phyloP scores from a whole-genome alignment of 2,888 invertebrate species.

The Lithosia quadra region DNA sequence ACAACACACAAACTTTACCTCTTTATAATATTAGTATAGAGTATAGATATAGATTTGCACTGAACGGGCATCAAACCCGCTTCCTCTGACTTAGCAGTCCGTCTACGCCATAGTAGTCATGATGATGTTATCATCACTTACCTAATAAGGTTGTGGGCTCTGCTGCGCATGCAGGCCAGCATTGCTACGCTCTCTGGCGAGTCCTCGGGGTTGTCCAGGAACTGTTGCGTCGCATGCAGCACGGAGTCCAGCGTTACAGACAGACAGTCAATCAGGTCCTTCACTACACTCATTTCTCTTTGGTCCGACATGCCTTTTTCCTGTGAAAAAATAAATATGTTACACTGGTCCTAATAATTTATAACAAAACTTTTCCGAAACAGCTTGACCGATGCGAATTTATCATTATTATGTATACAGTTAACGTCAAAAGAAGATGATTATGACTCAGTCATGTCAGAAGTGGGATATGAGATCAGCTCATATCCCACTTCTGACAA shows the following conservation, averaged over 20 bases:
- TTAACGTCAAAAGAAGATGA: no score
- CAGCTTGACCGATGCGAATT: no score
- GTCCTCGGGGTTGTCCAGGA: conserved; percentile 46
- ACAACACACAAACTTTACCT: no score
- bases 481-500: not conserved
- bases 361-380: no score
- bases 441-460: not conserved
- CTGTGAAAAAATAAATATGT: conserved; percentile 50
- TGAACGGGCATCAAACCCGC: no score
- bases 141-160: conserved; percentile 75
- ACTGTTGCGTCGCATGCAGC: conserved; percentile 61
- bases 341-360: no score
- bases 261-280: conserved; percentile 70
- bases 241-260: conserved; percentile 71
- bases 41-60: no score
- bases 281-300: conserved; percentile 67
- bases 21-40: no score
- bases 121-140: no score
- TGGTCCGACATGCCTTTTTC: conserved; percentile 71
- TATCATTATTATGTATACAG: no score
- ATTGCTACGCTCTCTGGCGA: conserved; percentile 43
- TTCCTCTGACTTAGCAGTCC: no score
- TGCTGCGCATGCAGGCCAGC: conserved; percentile 55
- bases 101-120: no score
- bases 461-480: not conserved